Base-by-base conservation (phyloP, 2,797 vertebrate species). In the Micrastur ruficollis region DNA sequence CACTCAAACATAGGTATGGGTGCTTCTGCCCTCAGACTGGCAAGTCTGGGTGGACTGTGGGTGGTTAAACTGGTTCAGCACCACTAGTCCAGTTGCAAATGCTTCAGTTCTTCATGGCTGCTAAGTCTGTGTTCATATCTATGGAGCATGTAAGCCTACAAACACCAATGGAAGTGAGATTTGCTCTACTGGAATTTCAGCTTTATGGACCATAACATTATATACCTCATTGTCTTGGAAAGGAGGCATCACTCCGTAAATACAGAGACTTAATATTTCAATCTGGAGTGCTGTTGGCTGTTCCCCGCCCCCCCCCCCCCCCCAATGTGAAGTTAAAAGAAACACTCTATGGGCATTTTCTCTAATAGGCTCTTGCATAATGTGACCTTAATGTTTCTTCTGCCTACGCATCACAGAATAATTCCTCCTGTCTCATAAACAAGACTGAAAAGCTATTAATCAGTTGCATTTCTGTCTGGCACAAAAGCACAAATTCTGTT, bases 381-480 rank as follows among this genome's bases (percentile, higher is more conserved):
- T 0, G 0, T 55, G 34, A 46, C 25, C 52, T 90, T 74, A 55
- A 34, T 6, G 14, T 56, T 94, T 89, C 59, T 74, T 93, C 44
- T 55, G 70, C 56, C 27, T 83, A 42, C 4, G 4, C 12, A 32
- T 62, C 61, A 72, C 18, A 90, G 49, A 93, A 34, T 44, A 86
- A 83, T 81, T 93, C 22, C 68, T 88, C 53, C 44, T 78, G 44
- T 81, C 46, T 29, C 52, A 53, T 5, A 17, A 3, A 44, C 25
- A 76, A 68, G 23, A 65, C 34, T 89, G 85, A 79, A 92, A 74
- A 96, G 34, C 11, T 23, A 80, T 93, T 72, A 89, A 95, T 47
- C 38, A 66, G 46, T 71, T 87, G 75, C 26, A 76, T 44, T 90
- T 78, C 58, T 74, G 29, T 68, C 40, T 89, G 61, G 42, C 61